Base-by-base conservation (phyloP, 2,113 vertebrate genomes). In the Myiozetetes cayanensis region DNA sequence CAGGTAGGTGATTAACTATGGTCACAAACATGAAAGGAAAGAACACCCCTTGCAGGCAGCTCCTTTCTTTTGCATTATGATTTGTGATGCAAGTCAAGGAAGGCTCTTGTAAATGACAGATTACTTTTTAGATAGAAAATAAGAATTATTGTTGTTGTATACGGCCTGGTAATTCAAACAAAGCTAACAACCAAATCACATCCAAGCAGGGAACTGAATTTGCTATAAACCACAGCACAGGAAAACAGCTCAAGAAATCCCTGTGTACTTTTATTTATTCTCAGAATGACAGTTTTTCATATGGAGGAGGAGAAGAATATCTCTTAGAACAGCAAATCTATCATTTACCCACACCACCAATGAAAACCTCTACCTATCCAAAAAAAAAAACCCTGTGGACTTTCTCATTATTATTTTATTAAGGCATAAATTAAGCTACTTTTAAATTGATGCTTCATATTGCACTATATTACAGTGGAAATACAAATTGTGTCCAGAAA, bases 91-190 rank as follows among this genome's bases (percentile, higher is more conserved):
- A 93, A 96, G 94, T 95, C 95, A 96, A 97, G 78, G 58, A 89
- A 96, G 62, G 87, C 83, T 97, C 94, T 97, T 96, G 59, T 95
- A 97, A 97, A 96, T 96, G 92, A 98, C 87, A 96, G 88, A 97
- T 96, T 95, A 96, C 80, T 94, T 98, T 96, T 97, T 94, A 97
- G 95, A 97, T 89, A 97, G 96, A 93, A 98, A 97, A 95, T 86
- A 80, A 96, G 97, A 97, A 97, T 93, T 95, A 97, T 31, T 94
- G 68, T 90, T 95, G 75, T 93, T 95, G 90, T 96, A 97, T 85
- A 92, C 43, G 92, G 92, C 37, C 73, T 87, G 84, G 93, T 91
- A 96, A 98, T 96, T 97, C 95, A 97, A 96, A 96, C 91, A 97
- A 96, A 96, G 53, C 92, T 87, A 97, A 91, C 89, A 97, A 97